These are phyloP conservation scores for Chrysopilus asiliformis DNA, from an alignment of 2,888 invertebrate genomes.

Conservation along the genomic window DNA sequence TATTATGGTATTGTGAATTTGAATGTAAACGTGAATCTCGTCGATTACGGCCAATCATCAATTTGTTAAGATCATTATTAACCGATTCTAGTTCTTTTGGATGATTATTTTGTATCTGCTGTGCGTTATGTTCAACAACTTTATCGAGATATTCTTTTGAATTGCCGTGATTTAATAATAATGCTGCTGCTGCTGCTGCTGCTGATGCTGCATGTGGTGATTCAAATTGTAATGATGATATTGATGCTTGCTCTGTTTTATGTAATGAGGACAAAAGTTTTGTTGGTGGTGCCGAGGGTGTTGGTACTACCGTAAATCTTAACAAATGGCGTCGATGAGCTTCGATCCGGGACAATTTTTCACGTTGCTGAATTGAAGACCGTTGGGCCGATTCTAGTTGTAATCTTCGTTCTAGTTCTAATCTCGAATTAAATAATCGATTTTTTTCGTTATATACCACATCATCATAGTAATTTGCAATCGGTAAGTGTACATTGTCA, in stretches of 20 bases:
- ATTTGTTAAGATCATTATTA: constrained; percentile 11
- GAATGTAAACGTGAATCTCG: constrained; percentile 10
- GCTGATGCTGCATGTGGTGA: neutral
- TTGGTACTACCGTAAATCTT: no score
- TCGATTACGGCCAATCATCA: constrained; percentile 10
- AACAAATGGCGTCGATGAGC: constrained; percentile 11
- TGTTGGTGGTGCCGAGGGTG: no score
- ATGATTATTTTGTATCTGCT: no score
- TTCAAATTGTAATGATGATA: constrained; percentile 1
- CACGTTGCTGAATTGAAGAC: constrained; percentile 4
- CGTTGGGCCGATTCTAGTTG: constrained; percentile 4
- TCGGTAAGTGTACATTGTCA: no score
- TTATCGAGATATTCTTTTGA: neutral
- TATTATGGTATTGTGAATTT: neutral
- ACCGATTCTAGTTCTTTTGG: no score
- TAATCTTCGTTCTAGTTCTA: no score
- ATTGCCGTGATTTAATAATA: no score
- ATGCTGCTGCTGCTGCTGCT: constrained; percentile 1
- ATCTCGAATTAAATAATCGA: no score
- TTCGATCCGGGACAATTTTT: constrained; percentile 9
- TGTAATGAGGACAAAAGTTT: constrained; percentile 8
- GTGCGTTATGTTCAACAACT: neutral
- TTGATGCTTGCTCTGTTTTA: constrained; percentile 2
- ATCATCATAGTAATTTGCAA: no score
- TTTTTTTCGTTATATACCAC: no score